phyloP scores from a whole-genome alignment of 1,140 invertebrate species.

The Aphidius ervi region DNA sequence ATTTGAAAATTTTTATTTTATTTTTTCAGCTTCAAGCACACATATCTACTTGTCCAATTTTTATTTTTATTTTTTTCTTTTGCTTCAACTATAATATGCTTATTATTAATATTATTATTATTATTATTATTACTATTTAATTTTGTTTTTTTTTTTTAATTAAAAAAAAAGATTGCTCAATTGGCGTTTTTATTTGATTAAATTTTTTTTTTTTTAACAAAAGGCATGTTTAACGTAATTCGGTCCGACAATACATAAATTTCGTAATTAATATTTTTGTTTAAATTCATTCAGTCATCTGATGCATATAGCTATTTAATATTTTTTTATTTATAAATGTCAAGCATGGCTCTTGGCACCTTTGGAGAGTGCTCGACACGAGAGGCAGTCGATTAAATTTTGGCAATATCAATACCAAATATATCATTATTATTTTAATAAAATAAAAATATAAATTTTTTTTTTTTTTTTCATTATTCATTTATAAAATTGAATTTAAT shows the following conservation, averaged over 20 bases:
- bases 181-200: constrained; percentile 2
- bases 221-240: constrained; percentile 25
- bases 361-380: constrained; percentile 12
- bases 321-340: too few species aligned
- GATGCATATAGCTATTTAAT: constrained; percentile 19
- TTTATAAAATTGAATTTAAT: background rate
- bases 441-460: background rate
- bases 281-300: constrained; percentile 17
- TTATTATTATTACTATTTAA: background rate
- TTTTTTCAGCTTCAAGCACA: too few species aligned
- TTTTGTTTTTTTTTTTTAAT: background rate
- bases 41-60: background rate
- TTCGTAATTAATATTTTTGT: constrained; percentile 9
- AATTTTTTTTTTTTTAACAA: constrained; percentile 14
- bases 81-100: background rate
- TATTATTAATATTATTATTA: background rate
- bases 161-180: background rate
- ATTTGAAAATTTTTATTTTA: too few species aligned
- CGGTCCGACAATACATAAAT: constrained; percentile 20
- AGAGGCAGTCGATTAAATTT: constrained; percentile 16
- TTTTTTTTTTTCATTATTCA: background rate
- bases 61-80: background rate
- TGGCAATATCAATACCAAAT: constrained; percentile 6
- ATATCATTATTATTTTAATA: constrained; percentile 14
- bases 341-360: constrained; percentile 11